Percentiles rank a stretch among this genome's conserved stretches.
These are phyloP conservation scores for Potorous gilbertii DNA, from an alignment of 2,797 vertebrate species.

Conservation along the genomic window DNA sequence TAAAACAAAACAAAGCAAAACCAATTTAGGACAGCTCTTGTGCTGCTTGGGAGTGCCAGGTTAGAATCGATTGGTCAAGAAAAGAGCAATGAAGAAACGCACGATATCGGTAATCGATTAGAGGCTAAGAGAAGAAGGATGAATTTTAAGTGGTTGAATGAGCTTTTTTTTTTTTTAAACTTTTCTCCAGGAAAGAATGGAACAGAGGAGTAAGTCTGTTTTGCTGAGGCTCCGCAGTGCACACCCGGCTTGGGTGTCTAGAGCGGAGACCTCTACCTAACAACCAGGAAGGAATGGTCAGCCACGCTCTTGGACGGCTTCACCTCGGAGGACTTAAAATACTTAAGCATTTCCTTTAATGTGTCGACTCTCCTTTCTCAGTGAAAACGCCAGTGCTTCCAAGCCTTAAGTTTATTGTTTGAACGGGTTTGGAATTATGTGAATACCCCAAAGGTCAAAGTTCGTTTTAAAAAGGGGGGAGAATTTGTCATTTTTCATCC, in stretches of 20 bases:
- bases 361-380: slow-evolving; percentile 65
- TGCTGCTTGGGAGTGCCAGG: neutral
- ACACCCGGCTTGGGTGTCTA: neutral
- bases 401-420: slow-evolving; percentile 68
- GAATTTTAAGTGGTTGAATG: neutral
- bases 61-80: neutral
- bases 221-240: neutral
- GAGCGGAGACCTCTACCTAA: neutral
- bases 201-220: neutral
- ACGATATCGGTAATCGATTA: neutral
- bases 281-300: neutral
- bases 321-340: neutral
- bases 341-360: slow-evolving; percentile 1
- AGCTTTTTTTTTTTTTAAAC: too few species aligned
- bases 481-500: slow-evolving; percentile 67
- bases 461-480: slow-evolving; percentile 60
- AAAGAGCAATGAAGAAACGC: neutral
- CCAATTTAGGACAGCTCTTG: neutral
- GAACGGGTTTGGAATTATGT: slow-evolving; percentile 62
- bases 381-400: slow-evolving; percentile 58
- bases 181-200: neutral
- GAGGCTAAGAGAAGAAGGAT: neutral
- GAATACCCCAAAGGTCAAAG: slow-evolving; percentile 62
- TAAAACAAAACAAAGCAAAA: neutral
- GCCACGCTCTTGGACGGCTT: neutral